A percentile compares a stretch with the other conserved stretches of the same genome.
phyloP scores from a whole-genome alignment of 2,113 vertebrate species.

The Clarias batrachus region DNA sequence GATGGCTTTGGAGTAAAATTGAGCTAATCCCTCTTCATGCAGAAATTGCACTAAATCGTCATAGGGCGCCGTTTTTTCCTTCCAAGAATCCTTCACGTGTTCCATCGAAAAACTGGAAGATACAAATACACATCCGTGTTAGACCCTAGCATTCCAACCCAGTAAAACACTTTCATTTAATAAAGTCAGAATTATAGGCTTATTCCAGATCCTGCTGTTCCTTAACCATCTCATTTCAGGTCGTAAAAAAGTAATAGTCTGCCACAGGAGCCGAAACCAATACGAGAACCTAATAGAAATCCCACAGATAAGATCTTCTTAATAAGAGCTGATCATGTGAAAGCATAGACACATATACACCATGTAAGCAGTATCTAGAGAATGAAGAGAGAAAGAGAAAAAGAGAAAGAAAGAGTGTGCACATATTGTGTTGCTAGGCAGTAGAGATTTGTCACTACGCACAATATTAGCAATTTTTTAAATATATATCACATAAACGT shows the following conservation, averaged over 20 bases:
- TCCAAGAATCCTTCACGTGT: slow-evolving; percentile 52
- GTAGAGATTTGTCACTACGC: neutral
- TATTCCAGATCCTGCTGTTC: neutral
- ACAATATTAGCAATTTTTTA: neutral
- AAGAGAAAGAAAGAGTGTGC: neutral
- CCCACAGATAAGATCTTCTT: neutral
- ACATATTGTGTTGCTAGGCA: neutral
- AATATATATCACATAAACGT: neutral
- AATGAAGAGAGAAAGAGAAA: neutral
- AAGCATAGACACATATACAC: neutral
- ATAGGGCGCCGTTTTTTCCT: slow-evolving; percentile 52
- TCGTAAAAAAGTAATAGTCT: neutral
- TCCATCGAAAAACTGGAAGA: slow-evolving; percentile 70
- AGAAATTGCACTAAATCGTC: slow-evolving; percentile 45
- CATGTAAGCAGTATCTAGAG: neutral
- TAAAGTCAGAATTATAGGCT: neutral
- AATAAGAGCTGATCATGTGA: neutral
- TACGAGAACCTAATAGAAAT: neutral
- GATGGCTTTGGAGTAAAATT: slow-evolving; percentile 56
- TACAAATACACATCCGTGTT: slow-evolving; percentile 29
- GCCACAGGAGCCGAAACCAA: neutral
- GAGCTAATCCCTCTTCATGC: slow-evolving; percentile 57
- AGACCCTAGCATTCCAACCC: neutral
- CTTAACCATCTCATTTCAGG: neutral
- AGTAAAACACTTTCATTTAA: neutral